These are phyloP conservation scores for Oryzias melastigma DNA, from an alignment of 2,113 vertebrate genomes.

Conservation along the genomic window DNA sequence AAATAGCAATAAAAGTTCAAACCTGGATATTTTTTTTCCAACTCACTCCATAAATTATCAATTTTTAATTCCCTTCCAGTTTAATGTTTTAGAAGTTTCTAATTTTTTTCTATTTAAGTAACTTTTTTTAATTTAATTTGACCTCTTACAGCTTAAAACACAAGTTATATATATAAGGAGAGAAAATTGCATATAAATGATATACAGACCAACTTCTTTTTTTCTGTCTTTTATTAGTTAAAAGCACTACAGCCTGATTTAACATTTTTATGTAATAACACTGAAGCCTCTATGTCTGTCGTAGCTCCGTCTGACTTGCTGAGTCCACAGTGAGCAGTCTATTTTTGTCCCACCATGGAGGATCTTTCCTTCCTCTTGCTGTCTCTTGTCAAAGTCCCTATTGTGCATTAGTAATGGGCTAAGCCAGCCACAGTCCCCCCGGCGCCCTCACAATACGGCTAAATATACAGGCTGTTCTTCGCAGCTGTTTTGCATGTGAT, in stretches of 20 bases:
- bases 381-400: conserved; percentile 75
- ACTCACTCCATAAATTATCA: no score
- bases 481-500: conserved; percentile 85
- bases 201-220: background rate
- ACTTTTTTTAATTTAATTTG: no score
- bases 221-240: background rate
- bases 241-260: conserved; percentile 44
- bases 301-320: conserved; percentile 50
- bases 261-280: conserved; percentile 38
- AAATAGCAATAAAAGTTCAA: no score
- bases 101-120: no score
- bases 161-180: no score
- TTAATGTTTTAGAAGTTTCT: no score
- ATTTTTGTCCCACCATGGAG: conserved; percentile 63
- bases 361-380: conserved; percentile 65
- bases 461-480: conserved; percentile 76
- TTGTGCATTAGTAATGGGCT: conserved; percentile 71
- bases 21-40: no score
- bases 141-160: no score
- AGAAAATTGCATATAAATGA: background rate
- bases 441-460: conserved; percentile 70
- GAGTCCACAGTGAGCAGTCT: conserved; percentile 52
- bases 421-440: conserved; percentile 62
- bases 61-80: no score
- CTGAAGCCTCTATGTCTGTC: conserved; percentile 39